Percentiles rank a stretch among this genome's conserved stretches.
These are phyloP conservation scores for Hyles lineata DNA, from an alignment of 2,888 invertebrate genomes.

Conservation along the genomic window DNA sequence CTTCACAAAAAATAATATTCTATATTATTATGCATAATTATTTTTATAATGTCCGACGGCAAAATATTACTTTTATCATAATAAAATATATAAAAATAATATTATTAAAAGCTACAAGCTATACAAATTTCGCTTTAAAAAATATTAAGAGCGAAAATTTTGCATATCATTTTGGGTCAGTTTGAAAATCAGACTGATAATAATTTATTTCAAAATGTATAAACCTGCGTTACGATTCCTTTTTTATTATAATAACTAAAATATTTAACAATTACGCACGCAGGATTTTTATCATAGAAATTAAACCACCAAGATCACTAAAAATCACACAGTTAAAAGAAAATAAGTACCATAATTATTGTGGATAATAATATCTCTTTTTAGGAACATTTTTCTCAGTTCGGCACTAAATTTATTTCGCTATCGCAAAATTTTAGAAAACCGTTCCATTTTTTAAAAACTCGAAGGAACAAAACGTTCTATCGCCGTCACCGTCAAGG, in stretches of 20 bases:
- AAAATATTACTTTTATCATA: too few species aligned
- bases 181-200: too few species aligned
- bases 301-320: not conserved
- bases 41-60: too few species aligned
- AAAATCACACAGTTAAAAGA: conserved; percentile 4
- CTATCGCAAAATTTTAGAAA: conserved; percentile 1
- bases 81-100: too few species aligned
- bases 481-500: conserved; percentile 45
- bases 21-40: too few species aligned
- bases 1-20: too few species aligned
- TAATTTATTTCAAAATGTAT: too few species aligned
- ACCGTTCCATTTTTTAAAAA: conserved; percentile 18
- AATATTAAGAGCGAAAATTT: too few species aligned
- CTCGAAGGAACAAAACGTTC: not conserved
- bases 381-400: not conserved
- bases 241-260: not conserved
- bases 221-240: too few species aligned
- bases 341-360: not conserved
- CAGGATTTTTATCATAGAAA: not conserved
- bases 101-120: too few species aligned
- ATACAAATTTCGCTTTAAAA: too few species aligned
- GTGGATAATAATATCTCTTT: not conserved
- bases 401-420: not conserved
- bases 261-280: not conserved
- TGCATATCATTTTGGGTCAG: too few species aligned